Evolutionary conservation across 64 coral and sea anemone species (phyloP).

Genomic region (Dendronephthya gigantea): DNA sequence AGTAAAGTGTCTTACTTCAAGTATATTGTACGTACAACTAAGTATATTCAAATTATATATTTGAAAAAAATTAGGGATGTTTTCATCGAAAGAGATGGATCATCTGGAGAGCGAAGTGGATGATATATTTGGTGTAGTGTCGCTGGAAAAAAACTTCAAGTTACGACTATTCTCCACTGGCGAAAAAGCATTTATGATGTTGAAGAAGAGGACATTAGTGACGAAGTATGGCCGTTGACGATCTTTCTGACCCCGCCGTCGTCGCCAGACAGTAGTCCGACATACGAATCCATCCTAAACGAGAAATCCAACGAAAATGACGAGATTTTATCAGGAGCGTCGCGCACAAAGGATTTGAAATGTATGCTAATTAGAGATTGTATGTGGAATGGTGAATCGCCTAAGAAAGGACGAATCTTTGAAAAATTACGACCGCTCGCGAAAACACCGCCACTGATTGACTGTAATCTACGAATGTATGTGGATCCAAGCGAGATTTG

Average conservation of each 20-base stretch:
- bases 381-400: constrained; percentile 2
- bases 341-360: neutral
- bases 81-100: neutral
- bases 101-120: neutral
- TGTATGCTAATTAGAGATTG: constrained; percentile 20
- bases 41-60: neutral
- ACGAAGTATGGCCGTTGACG: neutral
- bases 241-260: neutral
- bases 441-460: neutral
- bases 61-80: neutral
- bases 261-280: neutral
- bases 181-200: neutral
- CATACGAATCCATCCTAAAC: neutral
- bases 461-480: neutral
- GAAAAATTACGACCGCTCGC: neutral
- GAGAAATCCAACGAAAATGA: neutral
- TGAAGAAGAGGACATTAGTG: neutral
- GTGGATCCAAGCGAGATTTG: constrained; percentile 1
- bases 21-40: neutral
- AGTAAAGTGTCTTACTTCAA: neutral
- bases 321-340: neutral
- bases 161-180: neutral
- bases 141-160: neutral
- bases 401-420: neutral
- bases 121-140: neutral